These are phyloP conservation scores for Aelia acuminata DNA, from an alignment of 2,888 invertebrate species.

Conservation along the genomic window DNA sequence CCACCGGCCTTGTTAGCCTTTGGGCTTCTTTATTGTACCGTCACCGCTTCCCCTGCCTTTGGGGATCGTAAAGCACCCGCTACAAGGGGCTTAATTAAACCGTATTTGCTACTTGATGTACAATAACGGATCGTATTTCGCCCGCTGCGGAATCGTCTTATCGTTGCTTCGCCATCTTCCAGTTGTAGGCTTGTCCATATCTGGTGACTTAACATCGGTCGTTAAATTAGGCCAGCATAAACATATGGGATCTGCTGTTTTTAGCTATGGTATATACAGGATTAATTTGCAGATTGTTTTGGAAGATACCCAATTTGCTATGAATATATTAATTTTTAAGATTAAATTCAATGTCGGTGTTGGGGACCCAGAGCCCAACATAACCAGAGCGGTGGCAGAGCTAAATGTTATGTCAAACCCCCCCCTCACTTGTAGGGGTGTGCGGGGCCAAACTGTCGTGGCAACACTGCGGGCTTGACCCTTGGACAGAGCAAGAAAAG, in stretches of 20 bases:
- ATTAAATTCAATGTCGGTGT: too few relatives aligned
- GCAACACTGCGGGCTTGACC: too few relatives aligned
- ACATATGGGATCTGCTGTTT: background rate
- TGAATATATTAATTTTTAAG: too few relatives aligned
- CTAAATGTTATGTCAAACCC: too few relatives aligned
- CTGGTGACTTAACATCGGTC: background rate
- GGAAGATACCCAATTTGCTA: too few relatives aligned
- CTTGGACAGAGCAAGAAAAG: too few relatives aligned
- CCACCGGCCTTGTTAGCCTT: slow-evolving; percentile 12
- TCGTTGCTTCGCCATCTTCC: background rate
- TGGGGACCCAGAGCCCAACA: too few relatives aligned
- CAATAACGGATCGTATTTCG: slow-evolving; percentile 9
- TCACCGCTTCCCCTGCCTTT: background rate
- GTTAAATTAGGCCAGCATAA: background rate
- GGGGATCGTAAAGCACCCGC: background rate
- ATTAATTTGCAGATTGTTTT: background rate
- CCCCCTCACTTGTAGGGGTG: too few relatives aligned
- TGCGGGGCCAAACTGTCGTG: too few relatives aligned
- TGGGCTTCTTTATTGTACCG: background rate
- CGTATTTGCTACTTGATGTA: slow-evolving; percentile 25
- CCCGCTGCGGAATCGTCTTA: background rate
- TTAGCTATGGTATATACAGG: background rate
- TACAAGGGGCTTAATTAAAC: slow-evolving; percentile 46
- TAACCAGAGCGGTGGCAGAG: too few relatives aligned
- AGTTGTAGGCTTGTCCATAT: background rate